Evolutionary conservation across 2,888 invertebrate genomes (phyloP).

Genomic region (Nasonovia ribisnigri): DNA sequence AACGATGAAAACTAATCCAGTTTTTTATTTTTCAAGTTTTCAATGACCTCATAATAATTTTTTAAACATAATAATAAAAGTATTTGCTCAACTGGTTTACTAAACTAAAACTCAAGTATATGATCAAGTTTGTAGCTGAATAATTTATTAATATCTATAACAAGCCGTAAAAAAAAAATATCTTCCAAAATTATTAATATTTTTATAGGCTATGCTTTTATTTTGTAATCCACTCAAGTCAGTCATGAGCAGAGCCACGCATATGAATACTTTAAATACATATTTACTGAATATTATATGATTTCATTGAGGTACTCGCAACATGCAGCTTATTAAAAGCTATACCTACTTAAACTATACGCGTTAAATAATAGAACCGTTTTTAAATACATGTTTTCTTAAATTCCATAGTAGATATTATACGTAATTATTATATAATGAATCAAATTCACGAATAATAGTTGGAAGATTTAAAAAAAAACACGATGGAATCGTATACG

Average conservation of each 20-base stretch:
- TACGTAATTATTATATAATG: not conserved
- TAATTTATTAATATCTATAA: not conserved
- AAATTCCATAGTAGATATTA: not conserved
- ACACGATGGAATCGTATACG: not conserved
- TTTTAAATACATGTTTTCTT: not conserved
- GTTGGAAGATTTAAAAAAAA: not conserved
- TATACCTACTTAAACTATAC: not conserved
- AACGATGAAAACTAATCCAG: not conserved
- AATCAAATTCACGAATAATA: not conserved
- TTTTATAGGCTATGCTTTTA: slow-evolving; percentile 14
- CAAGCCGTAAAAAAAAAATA: not conserved
- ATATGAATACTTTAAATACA: not conserved
- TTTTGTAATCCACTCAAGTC: slow-evolving; percentile 6
- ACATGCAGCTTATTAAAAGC: not conserved
- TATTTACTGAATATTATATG: not conserved
- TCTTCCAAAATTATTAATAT: slow-evolving; percentile 25
- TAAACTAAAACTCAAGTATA: slow-evolving; percentile 35
- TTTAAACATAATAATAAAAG: not conserved
- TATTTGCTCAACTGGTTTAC: slow-evolving; percentile 29
- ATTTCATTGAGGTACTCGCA: not conserved
- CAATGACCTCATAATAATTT: not conserved
- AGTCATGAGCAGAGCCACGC: not conserved
- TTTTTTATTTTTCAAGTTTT: not conserved
- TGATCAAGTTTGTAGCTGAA: slow-evolving; percentile 29
- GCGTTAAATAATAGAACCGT: not conserved